Percentiles rank a stretch among this genome's conserved stretches.
phyloP scores from a whole-genome alignment of 30 jellyfish, hydroid and myxozoan genomes.

The Cassiopea andromeda region DNA sequence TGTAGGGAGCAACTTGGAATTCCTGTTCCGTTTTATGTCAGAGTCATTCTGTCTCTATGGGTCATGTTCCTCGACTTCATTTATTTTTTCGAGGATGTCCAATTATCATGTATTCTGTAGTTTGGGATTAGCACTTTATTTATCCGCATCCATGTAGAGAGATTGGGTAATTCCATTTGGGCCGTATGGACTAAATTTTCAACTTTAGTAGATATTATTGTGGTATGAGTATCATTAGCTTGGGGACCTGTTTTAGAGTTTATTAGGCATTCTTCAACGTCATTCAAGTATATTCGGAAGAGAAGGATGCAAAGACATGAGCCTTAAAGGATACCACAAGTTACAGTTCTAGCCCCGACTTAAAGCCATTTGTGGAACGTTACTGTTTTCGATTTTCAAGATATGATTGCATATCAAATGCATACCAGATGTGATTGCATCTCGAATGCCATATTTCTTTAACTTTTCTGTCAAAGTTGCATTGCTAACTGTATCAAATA shows the following conservation, averaged over 20 bases:
- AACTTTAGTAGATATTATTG: slow-evolving; percentile 10
- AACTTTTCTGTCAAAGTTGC: slow-evolving; percentile 10
- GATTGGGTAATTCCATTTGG: slow-evolving; percentile 7
- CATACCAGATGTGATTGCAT: background rate
- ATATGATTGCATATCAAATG: slow-evolving; percentile 20
- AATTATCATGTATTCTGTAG: background rate
- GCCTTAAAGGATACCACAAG: slow-evolving; percentile 51
- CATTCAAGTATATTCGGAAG: slow-evolving; percentile 24
- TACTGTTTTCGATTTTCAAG: slow-evolving; percentile 12
- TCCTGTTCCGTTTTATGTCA: background rate
- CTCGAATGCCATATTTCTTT: slow-evolving; percentile 9
- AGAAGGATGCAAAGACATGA: slow-evolving; percentile 47
- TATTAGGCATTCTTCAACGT: slow-evolving; percentile 23
- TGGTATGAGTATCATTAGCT: slow-evolving; percentile 27
- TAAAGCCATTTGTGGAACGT: background rate
- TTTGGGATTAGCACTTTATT: slow-evolving; percentile 20
- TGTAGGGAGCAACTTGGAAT: slow-evolving; percentile 20
- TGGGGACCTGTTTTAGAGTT: slow-evolving; percentile 7
- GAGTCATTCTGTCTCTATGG: slow-evolving; percentile 8
- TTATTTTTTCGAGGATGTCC: slow-evolving; percentile 12
- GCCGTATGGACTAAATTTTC: slow-evolving; percentile 10
- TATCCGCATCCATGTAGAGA: slow-evolving; percentile 35
- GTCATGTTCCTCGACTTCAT: background rate
- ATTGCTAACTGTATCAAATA: slow-evolving; percentile 32
- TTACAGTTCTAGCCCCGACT: slow-evolving; percentile 37